phyloP scores from a whole-genome alignment of 2,113 vertebrate genomes.

The Coracopsis vasa region DNA sequence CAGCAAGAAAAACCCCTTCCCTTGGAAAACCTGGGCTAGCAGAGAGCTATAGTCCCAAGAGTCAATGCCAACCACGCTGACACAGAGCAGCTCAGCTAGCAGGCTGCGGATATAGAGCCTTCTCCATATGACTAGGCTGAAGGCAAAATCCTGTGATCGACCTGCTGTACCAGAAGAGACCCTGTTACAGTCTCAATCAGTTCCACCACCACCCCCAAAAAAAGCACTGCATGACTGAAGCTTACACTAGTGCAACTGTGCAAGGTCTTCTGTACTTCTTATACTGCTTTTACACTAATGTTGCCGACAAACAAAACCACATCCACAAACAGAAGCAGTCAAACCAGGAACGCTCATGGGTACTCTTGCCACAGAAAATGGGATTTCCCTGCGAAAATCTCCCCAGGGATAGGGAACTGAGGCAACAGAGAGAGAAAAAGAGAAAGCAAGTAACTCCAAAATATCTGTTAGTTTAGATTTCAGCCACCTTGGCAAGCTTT shows the following conservation, averaged over 20 bases:
- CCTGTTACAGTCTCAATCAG: background rate
- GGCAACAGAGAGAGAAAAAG: background rate
- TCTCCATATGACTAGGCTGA: background rate
- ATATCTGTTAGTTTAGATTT: constrained; percentile 13
- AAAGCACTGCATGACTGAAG: background rate
- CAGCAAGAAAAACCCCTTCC: background rate
- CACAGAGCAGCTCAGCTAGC: background rate
- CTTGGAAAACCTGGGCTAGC: background rate
- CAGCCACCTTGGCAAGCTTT: background rate
- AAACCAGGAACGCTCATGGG: accelerated
- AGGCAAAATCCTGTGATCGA: background rate
- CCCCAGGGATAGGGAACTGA: background rate
- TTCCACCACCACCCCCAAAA: background rate
- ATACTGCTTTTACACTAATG: background rate
- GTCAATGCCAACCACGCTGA: background rate
- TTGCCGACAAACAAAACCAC: background rate
- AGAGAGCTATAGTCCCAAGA: background rate
- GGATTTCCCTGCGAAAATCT: background rate
- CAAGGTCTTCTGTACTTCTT: background rate
- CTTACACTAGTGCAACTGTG: background rate
- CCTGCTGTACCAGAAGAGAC: background rate
- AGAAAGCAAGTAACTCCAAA: background rate
- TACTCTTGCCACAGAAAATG: background rate
- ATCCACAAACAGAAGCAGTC: background rate
- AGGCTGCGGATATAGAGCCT: background rate